Evolutionary conservation across 2,888 invertebrate species (phyloP), one percentile per base, ranked within the genome.

Genomic region (Patella depressa): DNA sequence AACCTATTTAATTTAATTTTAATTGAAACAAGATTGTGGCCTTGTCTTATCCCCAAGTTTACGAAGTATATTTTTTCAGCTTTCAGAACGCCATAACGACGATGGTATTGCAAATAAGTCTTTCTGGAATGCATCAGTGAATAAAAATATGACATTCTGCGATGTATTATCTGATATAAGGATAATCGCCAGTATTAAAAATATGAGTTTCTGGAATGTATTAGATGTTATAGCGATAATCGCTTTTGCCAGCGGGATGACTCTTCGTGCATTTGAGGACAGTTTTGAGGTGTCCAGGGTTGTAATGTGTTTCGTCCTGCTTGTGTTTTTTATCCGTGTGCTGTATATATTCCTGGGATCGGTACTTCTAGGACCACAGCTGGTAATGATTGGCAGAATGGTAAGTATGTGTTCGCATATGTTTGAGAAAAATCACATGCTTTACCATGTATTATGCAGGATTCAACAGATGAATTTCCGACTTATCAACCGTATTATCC

Each of bases 361-460:
- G 79, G 87, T 89, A 79, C 85, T 88, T 77, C 87, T 91, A 7
- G 91, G 91, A 72, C 91, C 91, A 17, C 91, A 90, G 76, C 85
- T 91, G 53, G 90, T 91, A 57, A 91, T 91, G 91, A 91, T 91
- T 75, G 86, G 88, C n/a, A 81, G 86, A 81, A 91, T 91, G 91
- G 90, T 91, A 77, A 83, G 88, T 83, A 14, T 65, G 4, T 12
- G 4, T 34, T 34, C 2, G 4, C 34, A 34, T n/a, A n/a, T n/a
- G n/a, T n/a, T n/a, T n/a, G n/a, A n/a, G n/a, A n/a, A n/a, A n/a
- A n/a, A n/a, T n/a, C n/a, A n/a, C n/a, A n/a, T n/a, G n/a, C n/a
- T n/a, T n/a, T n/a, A n/a, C n/a, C n/a, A n/a, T n/a, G n/a, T n/a
- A 29, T 29, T 29, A 29, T 29, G 2, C 29, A 29, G 2, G 29